phyloP scores from a whole-genome alignment of 1,140 invertebrate species.

The Maniola jurtina region DNA sequence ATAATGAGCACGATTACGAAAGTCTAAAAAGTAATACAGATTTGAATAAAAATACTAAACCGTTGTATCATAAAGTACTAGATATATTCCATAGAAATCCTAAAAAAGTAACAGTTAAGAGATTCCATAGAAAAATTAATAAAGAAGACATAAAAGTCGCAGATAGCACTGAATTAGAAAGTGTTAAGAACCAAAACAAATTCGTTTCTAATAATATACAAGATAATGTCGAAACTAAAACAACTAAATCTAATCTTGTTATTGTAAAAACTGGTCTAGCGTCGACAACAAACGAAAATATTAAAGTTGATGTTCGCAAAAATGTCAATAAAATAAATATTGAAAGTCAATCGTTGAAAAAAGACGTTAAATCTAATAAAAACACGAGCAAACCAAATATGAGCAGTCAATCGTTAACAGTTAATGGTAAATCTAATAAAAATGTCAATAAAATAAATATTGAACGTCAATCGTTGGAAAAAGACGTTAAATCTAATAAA shows the following conservation, averaged over 20 bases:
- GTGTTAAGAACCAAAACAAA: conserved; percentile 18
- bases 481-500: not conserved
- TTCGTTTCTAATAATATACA: conserved; percentile 7
- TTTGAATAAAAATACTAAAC: conserved; percentile 9
- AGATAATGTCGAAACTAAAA: conserved; percentile 16
- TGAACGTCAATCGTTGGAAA: not conserved
- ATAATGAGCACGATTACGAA: conserved; percentile 29
- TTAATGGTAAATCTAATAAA: no score
- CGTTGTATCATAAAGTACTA: conserved; percentile 17
- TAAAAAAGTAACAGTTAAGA: conserved; percentile 24
- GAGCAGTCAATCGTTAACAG: no score
- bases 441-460: conserved; percentile 17
- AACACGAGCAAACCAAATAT: not conserved
- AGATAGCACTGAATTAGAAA: conserved; percentile 18
- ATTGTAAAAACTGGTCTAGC: conserved; percentile 84
- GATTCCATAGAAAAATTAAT: conserved; percentile 38
- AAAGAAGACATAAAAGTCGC: conserved; percentile 54
- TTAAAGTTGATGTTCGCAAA: conserved; percentile 18
- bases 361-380: not conserved
- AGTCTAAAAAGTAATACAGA: conserved; percentile 28
- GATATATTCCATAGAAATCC: conserved; percentile 23
- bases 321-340: conserved; percentile 17
- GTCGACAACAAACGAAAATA: conserved; percentile 84
- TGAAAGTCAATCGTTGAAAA: conserved; percentile 2
- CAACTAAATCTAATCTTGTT: conserved; percentile 65